These are phyloP conservation scores for Arenaria interpres DNA, from an alignment of 2,113 vertebrate genomes.

Conservation along the genomic window DNA sequence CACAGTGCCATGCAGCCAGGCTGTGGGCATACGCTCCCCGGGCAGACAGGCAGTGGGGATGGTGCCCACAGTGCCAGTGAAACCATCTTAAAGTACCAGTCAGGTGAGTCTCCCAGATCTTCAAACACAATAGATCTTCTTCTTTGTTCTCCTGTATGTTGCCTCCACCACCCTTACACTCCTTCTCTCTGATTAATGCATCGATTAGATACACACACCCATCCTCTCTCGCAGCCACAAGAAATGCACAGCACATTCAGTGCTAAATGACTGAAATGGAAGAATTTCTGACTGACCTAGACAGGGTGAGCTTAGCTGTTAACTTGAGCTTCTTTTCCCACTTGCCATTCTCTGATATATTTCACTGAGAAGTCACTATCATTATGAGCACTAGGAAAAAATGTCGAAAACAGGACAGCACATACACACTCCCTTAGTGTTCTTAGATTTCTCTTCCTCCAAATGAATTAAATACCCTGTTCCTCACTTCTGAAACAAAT, in stretches of 20 bases:
- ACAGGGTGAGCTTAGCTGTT: not conserved
- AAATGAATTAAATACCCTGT: not conserved
- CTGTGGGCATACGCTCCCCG: not conserved
- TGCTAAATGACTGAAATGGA: not conserved
- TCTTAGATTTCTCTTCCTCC: not conserved
- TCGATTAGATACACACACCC: not conserved
- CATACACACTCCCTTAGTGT: accelerated
- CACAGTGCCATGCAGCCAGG: not conserved
- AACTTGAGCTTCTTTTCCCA: not conserved
- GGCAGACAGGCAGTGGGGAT: not conserved
- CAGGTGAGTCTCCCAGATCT: not conserved
- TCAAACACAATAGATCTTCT: not conserved
- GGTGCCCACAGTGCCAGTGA: not conserved
- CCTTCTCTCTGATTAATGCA: not conserved
- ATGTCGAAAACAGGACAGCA: not conserved
- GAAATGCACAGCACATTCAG: not conserved
- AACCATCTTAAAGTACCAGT: not conserved
- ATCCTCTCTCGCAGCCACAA: not conserved
- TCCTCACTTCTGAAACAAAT: not conserved
- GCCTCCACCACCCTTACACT: accelerated
- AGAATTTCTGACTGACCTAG: not conserved
- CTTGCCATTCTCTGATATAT: not conserved
- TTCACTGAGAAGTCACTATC: not conserved
- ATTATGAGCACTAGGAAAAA: not conserved
- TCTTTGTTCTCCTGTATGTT: not conserved